These are phyloP conservation scores for Callithrix jacchus DNA, from an alignment of 2,113 vertebrate genomes.

Conservation along the genomic window DNA sequence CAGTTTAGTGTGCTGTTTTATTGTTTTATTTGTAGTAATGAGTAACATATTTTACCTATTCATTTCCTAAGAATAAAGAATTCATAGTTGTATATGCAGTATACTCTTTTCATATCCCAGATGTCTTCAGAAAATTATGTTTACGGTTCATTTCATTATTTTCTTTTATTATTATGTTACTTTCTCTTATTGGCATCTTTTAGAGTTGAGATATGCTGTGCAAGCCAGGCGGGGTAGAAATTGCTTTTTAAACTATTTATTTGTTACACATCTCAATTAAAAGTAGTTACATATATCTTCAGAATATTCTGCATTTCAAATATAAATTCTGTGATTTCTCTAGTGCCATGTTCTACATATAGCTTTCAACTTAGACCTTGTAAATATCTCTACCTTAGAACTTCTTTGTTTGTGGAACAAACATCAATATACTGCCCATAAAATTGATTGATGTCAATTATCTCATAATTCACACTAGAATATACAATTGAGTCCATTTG, in stretches of 20 bases:
- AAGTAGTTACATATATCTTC: background rate
- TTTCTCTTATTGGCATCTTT: background rate
- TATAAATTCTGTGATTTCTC: slow-evolving; percentile 39
- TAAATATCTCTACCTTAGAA: slow-evolving; percentile 40
- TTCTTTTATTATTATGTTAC: background rate
- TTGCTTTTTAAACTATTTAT: background rate
- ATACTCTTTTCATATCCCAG: background rate
- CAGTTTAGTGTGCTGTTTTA: slow-evolving; percentile 13
- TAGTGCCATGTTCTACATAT: background rate
- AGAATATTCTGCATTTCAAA: slow-evolving; percentile 43
- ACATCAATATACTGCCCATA: background rate
- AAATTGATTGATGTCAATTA: slow-evolving; percentile 1
- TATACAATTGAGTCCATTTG: background rate
- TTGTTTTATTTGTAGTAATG: slow-evolving; percentile 33
- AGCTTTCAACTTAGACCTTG: background rate
- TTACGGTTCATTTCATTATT: slow-evolving; percentile 8
- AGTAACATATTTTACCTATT: slow-evolving; percentile 12
- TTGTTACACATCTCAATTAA: background rate
- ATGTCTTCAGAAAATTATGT: background rate
- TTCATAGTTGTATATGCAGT: background rate
- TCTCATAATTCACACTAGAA: slow-evolving; percentile 27
- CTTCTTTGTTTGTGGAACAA: background rate
- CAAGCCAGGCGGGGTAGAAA: background rate
- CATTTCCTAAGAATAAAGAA: slow-evolving; percentile 30
- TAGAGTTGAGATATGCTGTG: background rate